phyloP scores from a whole-genome alignment of 2,797 vertebrate species.

The Graptemys geographica region DNA sequence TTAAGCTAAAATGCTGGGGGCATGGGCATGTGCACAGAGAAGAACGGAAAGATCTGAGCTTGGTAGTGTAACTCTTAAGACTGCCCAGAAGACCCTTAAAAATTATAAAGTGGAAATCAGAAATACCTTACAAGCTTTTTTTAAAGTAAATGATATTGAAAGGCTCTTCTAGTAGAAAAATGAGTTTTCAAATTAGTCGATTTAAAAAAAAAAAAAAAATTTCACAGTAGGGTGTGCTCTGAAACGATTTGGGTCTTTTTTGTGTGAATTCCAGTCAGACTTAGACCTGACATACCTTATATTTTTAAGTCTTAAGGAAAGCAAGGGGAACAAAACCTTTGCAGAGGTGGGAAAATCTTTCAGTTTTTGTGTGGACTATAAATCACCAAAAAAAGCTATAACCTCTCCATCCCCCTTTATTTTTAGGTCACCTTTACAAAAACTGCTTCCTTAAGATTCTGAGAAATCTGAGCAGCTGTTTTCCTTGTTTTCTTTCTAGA shows the following conservation, averaged over 20 bases:
- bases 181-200: neutral
- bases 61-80: rapidly evolving
- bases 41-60: neutral
- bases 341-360: neutral
- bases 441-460: neutral
- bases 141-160: neutral
- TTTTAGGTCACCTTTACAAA: slow-evolving; percentile 5
- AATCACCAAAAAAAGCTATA: slow-evolving; percentile 11
- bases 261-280: slow-evolving; percentile 7
- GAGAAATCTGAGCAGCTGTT: neutral
- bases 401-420: neutral
- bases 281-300: neutral
- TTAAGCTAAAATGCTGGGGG: neutral
- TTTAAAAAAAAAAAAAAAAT: neutral
- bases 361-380: neutral
- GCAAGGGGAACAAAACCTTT: neutral
- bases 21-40: rapidly evolving
- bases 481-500: neutral
- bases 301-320: neutral
- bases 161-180: neutral
- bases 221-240: neutral
- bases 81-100: neutral
- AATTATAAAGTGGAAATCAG: neutral
- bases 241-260: neutral
- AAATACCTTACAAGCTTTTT: neutral